Conservation (phyloP, 2,797 vertebrate species). For the Gymnoscopelus braueri region DNA sequence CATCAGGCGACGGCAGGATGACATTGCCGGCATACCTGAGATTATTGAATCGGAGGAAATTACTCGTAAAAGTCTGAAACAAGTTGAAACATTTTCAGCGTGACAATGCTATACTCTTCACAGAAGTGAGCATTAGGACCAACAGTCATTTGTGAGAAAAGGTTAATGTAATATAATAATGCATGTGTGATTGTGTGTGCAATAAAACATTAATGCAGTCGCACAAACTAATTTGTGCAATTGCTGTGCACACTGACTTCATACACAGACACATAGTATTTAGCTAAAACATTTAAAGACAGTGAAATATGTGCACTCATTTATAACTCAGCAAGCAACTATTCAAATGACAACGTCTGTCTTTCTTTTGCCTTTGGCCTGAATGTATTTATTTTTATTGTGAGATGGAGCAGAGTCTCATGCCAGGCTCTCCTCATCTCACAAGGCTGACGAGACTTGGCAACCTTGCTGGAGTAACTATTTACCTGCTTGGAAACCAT, state of each 20-base stretch:
- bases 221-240: too few species aligned
- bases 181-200: background rate
- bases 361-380: too few species aligned
- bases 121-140: background rate
- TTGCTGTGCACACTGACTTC: too few species aligned
- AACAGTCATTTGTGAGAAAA: background rate
- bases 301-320: too few species aligned
- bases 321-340: background rate
- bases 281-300: too few species aligned
- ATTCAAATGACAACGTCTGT: background rate
- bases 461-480: conserved; percentile 41
- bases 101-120: background rate
- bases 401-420: conserved; percentile 12
- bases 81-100: conserved; percentile 40
- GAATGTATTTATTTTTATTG: background rate
- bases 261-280: too few species aligned
- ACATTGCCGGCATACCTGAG: conserved; percentile 25
- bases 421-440: conserved; percentile 24
- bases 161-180: background rate
- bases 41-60: conserved; percentile 33
- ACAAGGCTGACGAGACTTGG: conserved; percentile 44
- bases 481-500: conserved; percentile 69
- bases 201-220: background rate
- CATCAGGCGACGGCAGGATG: conserved; percentile 22
- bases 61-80: conserved; percentile 27